phyloP scores from a whole-genome alignment of 2,797 vertebrate species.

The Onychomys leucogaster region DNA sequence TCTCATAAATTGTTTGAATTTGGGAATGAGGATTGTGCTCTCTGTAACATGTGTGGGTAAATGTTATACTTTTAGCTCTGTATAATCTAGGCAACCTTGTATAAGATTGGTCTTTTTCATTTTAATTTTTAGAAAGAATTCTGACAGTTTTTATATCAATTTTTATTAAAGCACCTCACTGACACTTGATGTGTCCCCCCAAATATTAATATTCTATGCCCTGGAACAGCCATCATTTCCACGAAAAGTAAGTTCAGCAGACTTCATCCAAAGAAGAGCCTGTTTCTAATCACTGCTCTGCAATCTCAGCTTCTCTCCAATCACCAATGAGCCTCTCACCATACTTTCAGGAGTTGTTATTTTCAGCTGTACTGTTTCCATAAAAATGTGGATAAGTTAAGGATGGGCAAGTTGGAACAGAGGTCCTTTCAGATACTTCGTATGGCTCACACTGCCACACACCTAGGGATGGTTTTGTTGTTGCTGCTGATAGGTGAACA shows the following conservation, averaged over 20 bases:
- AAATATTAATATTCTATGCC: slow-evolving; percentile 24
- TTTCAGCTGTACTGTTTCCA: slow-evolving; percentile 2
- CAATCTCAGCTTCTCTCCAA: background rate
- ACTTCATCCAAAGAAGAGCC: background rate
- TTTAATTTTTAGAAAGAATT: background rate
- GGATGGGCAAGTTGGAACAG: background rate
- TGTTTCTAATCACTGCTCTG: background rate
- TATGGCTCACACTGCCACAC: background rate
- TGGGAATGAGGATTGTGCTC: background rate
- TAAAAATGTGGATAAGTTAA: background rate
- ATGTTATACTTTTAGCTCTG: too few species aligned
- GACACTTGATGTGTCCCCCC: background rate
- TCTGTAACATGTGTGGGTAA: background rate
- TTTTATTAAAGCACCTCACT: slow-evolving; percentile 47
- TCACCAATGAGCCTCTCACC: background rate
- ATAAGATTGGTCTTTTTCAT: background rate
- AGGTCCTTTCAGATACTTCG: slow-evolving; percentile 4
- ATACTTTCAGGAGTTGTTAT: background rate
- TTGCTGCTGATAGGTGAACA: background rate
- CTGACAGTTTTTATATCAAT: background rate
- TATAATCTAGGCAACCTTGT: background rate
- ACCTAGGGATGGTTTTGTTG: background rate
- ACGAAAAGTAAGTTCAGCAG: background rate
- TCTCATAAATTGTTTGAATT: background rate
- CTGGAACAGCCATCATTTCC: background rate